phyloP scores from a whole-genome alignment of 2,113 vertebrate species.

The Atractosteus spatula region DNA sequence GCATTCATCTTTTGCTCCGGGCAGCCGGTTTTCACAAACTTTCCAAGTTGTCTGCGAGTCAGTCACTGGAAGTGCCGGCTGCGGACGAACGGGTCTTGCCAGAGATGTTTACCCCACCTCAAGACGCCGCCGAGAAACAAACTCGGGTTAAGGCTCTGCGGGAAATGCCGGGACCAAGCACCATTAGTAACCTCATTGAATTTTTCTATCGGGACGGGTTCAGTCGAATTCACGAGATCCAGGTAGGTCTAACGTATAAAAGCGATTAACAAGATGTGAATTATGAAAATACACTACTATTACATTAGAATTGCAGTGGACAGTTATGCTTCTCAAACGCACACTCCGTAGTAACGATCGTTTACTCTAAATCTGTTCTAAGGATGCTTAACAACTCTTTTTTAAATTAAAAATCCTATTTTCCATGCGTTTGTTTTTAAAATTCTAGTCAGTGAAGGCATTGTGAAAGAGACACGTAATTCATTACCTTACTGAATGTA shows the following conservation, averaged over 20 bases:
- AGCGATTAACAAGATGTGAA: no score
- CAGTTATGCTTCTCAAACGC: no score
- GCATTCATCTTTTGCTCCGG: slow-evolving; percentile 33
- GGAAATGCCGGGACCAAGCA: slow-evolving; percentile 85
- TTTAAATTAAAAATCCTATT: no score
- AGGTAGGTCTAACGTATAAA: slow-evolving; percentile 59
- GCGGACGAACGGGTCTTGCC: slow-evolving; percentile 29
- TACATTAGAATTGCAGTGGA: no score
- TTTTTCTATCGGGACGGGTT: slow-evolving; percentile 88
- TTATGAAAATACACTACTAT: no score
- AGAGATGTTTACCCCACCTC: slow-evolving; percentile 23
- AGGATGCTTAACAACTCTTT: no score
- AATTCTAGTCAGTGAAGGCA: no score
- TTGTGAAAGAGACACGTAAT: no score
- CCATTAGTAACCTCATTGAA: slow-evolving; percentile 76
- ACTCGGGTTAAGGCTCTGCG: slow-evolving; percentile 59
- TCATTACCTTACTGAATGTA: no score
- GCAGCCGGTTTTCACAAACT: slow-evolving; percentile 58
- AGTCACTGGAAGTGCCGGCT: slow-evolving; percentile 40
- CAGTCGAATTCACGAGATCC: slow-evolving; percentile 85
- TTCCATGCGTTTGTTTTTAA: no score
- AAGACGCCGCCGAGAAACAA: slow-evolving; percentile 10
- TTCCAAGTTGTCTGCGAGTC: slow-evolving; percentile 40
- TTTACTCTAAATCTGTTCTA: no score
- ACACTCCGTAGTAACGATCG: no score